Evolutionary conservation across 2,113 vertebrate genomes (phyloP).

Genomic region (Myiozetetes cayanensis): DNA sequence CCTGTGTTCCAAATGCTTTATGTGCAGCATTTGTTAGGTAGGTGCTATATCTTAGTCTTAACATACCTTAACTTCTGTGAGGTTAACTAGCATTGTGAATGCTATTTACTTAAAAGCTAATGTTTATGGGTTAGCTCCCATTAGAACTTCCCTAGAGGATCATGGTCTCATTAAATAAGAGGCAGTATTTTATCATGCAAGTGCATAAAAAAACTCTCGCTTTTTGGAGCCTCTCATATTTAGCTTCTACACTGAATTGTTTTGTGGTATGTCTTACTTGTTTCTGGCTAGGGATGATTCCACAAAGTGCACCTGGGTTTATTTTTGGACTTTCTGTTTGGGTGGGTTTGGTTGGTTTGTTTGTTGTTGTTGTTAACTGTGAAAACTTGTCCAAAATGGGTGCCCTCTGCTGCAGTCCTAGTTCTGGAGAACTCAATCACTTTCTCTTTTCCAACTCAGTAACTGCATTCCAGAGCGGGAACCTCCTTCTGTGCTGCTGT

Average conservation of each 20-base stretch:
- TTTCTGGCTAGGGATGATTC: background rate
- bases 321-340: background rate
- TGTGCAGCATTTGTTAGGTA: background rate
- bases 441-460: background rate
- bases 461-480: background rate
- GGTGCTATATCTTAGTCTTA: background rate
- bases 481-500: background rate
- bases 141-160: background rate
- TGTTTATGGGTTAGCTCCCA: constrained; percentile 12
- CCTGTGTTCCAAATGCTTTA: background rate
- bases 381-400: background rate
- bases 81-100: constrained; percentile 18
- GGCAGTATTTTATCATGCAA: background rate
- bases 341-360: background rate
- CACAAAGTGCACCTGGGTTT: background rate
- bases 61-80: constrained; percentile 6
- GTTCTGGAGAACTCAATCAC: background rate
- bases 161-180: background rate
- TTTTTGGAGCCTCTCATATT: background rate
- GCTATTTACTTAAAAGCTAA: constrained; percentile 37
- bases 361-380: background rate
- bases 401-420: background rate
- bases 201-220: background rate
- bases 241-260: background rate
- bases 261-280: background rate